Conservation (phyloP, 2,797 vertebrate species). For the Selene dorsalis region DNA sequence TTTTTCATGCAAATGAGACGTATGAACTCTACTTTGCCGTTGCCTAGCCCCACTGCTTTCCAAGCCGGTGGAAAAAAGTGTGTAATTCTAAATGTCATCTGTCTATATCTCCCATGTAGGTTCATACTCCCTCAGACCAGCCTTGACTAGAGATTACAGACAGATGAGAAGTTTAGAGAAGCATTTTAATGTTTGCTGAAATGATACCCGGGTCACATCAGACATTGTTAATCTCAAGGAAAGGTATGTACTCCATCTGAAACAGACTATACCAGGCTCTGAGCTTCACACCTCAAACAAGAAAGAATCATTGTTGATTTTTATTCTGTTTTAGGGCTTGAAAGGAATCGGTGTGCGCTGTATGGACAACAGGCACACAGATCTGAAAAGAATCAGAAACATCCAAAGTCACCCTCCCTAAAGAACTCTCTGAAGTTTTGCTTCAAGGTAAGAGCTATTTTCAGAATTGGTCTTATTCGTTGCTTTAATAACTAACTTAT, state of each 20-base stretch:
- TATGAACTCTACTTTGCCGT: slow-evolving; percentile 45
- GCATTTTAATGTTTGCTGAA: slow-evolving; percentile 69
- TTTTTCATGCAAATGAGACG: slow-evolving; percentile 72
- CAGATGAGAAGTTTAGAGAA: slow-evolving; percentile 54
- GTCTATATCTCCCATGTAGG: slow-evolving; percentile 70
- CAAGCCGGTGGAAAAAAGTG: slow-evolving; percentile 78
- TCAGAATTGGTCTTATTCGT: background rate
- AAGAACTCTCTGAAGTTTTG: slow-evolving; percentile 71
- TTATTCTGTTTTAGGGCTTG: slow-evolving; percentile 53
- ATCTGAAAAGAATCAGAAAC: slow-evolving; percentile 62
- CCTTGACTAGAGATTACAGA: slow-evolving; percentile 60
- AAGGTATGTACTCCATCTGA: slow-evolving; percentile 75
- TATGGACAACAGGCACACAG: slow-evolving; percentile 55
- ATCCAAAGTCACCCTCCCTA: slow-evolving; percentile 53
- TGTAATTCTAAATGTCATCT: slow-evolving; percentile 81
- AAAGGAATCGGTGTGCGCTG: slow-evolving; percentile 47
- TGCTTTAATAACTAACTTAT: slow-evolving; percentile 18
- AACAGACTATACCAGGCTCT: background rate
- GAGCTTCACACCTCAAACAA: background rate
- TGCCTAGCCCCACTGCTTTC: slow-evolving; percentile 73
- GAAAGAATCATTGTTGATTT: background rate
- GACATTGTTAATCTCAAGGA: slow-evolving; percentile 49
- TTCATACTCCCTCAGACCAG: slow-evolving; percentile 70
- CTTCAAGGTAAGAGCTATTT: slow-evolving; percentile 74
- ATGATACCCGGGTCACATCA: slow-evolving; percentile 80